A percentile compares a stretch with the other conserved stretches of the same genome.
Conservation (phyloP, 2,797 vertebrate genomes). For the Octomys mimax region DNA sequence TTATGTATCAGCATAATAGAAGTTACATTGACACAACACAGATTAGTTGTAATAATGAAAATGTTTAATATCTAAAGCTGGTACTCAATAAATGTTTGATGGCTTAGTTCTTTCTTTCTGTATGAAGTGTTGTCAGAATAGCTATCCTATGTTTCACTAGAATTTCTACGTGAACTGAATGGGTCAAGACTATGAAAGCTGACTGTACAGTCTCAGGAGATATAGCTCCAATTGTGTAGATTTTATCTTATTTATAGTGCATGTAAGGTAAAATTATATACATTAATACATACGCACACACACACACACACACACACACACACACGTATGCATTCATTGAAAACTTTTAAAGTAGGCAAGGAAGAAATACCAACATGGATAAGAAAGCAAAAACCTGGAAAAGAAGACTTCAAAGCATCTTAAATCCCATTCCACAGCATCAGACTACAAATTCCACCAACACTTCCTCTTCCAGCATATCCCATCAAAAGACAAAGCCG, state of each 20-base stretch:
- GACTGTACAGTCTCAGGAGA: not conserved
- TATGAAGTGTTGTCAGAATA: constrained; percentile 26
- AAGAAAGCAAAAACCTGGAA: constrained; percentile 31
- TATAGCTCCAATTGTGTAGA: not conserved
- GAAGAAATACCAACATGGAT: not conserved
- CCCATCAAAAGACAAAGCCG: not conserved
- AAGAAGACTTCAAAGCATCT: constrained; percentile 8
- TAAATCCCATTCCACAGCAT: not conserved
- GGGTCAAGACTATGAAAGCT: not conserved
- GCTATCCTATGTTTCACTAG: not conserved
- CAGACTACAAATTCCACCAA: not conserved
- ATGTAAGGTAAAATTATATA: not conserved
- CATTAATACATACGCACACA: too few relatives aligned
- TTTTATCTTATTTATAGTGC: not conserved
- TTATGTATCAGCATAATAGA: constrained; percentile 1
- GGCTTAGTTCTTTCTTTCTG: constrained; percentile 33
- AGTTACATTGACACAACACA: not conserved
- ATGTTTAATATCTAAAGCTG: not conserved
- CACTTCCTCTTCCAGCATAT: not conserved
- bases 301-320: too few relatives aligned
- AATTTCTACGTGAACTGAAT: constrained; percentile 13
- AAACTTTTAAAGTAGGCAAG: not conserved
- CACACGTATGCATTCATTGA: too few relatives aligned
- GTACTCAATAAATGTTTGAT: not conserved
- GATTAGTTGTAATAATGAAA: not conserved